These are phyloP conservation scores for Dryocosmus kuriphilus DNA, from an alignment of 2,888 invertebrate species.

Conservation along the genomic window DNA sequence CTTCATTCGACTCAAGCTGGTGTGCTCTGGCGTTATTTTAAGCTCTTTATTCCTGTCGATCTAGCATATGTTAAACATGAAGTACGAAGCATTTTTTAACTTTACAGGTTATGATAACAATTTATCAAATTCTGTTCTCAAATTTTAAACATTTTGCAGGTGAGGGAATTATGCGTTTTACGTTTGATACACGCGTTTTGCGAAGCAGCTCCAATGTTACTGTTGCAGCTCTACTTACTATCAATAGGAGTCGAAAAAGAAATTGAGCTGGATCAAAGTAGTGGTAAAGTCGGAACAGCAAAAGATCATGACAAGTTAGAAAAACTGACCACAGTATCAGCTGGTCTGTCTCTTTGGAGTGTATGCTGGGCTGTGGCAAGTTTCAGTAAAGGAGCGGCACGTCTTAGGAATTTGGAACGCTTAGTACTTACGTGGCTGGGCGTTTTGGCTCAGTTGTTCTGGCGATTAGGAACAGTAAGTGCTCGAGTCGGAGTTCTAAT, in stretches of 20 bases:
- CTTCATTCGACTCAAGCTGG: constrained; percentile 86
- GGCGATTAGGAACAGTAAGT: constrained; percentile 89
- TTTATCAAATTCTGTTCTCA: constrained; percentile 32
- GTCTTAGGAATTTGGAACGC: constrained; percentile 89
- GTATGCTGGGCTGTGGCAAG: constrained; percentile 95
- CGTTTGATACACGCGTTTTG: constrained; percentile 92
- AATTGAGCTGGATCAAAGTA: constrained; percentile 54
- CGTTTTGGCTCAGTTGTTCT: constrained; percentile 85
- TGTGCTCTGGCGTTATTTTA: constrained; percentile 90
- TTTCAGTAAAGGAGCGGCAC: constrained; percentile 90
- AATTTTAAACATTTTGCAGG: constrained; percentile 61
- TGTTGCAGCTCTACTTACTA: constrained; percentile 89
- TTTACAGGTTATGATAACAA: background rate
- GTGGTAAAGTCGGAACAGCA: constrained; percentile 60
- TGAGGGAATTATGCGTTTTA: constrained; percentile 84
- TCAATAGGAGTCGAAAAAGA: constrained; percentile 74
- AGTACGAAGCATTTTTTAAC: constrained; percentile 76
- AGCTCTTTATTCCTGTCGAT: constrained; percentile 90
- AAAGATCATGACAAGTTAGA: constrained; percentile 80
- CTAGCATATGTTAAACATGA: constrained; percentile 90
- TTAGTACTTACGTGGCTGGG: constrained; percentile 91
- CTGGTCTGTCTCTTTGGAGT: constrained; percentile 89
- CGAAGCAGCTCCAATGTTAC: constrained; percentile 92
- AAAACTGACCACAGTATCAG: constrained; percentile 89
- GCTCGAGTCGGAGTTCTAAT: constrained; percentile 90